These are phyloP conservation scores for Rhinopomastus cyanomelas DNA, from an alignment of 2,113 vertebrate species.

Conservation along the genomic window DNA sequence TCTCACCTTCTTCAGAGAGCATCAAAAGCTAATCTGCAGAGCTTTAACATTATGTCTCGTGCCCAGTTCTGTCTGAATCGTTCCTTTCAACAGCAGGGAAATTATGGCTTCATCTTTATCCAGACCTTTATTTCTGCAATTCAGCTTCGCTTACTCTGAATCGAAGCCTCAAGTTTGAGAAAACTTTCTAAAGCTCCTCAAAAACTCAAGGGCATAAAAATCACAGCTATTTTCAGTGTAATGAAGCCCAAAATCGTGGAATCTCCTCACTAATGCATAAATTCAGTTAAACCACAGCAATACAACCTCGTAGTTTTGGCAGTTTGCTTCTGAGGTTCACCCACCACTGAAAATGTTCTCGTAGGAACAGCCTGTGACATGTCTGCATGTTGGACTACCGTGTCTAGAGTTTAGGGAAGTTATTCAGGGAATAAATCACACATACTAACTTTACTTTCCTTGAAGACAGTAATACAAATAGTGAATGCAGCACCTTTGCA, in stretches of 20 bases:
- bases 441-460: not conserved
- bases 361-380: not conserved
- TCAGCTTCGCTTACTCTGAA: not conserved
- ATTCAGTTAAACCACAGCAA: not conserved
- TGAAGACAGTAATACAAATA: not conserved
- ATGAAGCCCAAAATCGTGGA: not conserved
- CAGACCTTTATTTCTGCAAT: not conserved
- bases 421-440: not conserved
- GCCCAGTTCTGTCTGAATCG: not conserved
- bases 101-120: not conserved
- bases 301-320: not conserved
- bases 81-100: not conserved
- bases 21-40: not conserved
- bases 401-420: not conserved
- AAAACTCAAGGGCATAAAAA: not conserved
- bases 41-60: not conserved
- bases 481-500: not conserved
- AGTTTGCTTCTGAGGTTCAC: not conserved
- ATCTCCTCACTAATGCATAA: not conserved
- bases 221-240: not conserved
- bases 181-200: not conserved
- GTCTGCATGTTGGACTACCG: rapidly evolving
- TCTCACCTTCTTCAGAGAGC: not conserved
- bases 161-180: not conserved
- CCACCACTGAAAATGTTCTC: not conserved